These are phyloP conservation scores for Pangasianodon gigas DNA, from an alignment of 2,113 vertebrate species.

Conservation along the genomic window DNA sequence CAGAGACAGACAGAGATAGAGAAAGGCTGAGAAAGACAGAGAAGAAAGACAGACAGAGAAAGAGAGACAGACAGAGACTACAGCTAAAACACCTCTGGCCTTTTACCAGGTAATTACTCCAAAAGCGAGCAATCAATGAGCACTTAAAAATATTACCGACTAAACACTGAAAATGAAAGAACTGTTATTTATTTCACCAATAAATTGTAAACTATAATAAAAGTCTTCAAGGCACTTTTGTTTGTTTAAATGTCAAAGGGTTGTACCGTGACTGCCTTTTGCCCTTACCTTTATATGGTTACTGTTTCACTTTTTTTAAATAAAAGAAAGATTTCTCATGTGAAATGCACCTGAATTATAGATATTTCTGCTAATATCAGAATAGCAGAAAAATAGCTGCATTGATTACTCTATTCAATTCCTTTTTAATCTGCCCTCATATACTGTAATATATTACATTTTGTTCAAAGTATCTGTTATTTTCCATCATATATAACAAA, in stretches of 20 bases:
- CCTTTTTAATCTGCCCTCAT: slow-evolving; percentile 29
- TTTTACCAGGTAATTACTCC: slow-evolving; percentile 40
- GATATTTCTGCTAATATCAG: not conserved
- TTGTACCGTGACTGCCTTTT: slow-evolving; percentile 6
- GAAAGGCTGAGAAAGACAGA: not conserved
- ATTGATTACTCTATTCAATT: slow-evolving; percentile 41
- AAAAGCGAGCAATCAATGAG: slow-evolving; percentile 49
- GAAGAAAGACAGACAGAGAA: not conserved
- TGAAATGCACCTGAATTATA: not conserved
- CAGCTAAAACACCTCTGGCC: slow-evolving; percentile 25
- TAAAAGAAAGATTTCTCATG: not conserved
- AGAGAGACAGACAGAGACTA: not conserved
- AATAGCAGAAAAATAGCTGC: slow-evolving; percentile 14
- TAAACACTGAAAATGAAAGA: slow-evolving; percentile 15
- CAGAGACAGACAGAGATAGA: not conserved
- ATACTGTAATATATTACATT: slow-evolving; percentile 32
- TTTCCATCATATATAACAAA: not conserved
- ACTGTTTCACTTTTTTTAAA: no score
- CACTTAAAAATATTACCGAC: slow-evolving; percentile 41
- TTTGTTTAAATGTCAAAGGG: slow-evolving; percentile 31
- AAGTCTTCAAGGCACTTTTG: slow-evolving; percentile 36
- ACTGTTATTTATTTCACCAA: slow-evolving; percentile 52
- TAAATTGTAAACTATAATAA: slow-evolving; percentile 48
- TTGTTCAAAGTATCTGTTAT: slow-evolving; percentile 14
- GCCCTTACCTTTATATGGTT: not conserved